Conservation (phyloP, 2,888 invertebrate genomes). For the Drosophila setosimentum region DNA sequence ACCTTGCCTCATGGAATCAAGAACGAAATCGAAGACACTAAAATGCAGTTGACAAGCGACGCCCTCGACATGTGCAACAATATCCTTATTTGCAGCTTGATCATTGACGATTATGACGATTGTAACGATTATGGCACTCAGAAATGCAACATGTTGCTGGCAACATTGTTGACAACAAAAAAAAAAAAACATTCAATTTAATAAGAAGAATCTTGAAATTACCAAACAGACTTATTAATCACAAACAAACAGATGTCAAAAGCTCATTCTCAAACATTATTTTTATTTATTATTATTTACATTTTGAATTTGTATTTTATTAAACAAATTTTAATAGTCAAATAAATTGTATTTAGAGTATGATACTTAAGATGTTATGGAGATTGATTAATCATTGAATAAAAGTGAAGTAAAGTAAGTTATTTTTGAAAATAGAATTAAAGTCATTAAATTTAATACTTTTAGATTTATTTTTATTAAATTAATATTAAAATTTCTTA, state of each 20-base stretch:
- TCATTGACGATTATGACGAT: constrained; percentile 42
- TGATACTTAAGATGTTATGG: background rate
- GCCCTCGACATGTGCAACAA: constrained; percentile 76
- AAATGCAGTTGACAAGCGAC: constrained; percentile 70
- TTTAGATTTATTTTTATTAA: background rate
- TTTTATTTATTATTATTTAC: background rate
- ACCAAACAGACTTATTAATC: background rate
- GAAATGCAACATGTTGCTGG: constrained; percentile 32
- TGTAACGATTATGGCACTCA: constrained; percentile 6
- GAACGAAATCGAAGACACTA: constrained; percentile 67
- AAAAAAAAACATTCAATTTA: constrained; percentile 3
- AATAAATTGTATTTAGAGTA: background rate
- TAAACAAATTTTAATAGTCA: background rate
- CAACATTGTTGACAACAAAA: constrained; percentile 49
- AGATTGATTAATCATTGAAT: background rate
- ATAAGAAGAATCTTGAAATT: background rate
- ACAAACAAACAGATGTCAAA: background rate
- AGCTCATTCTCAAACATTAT: background rate
- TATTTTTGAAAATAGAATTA: background rate
- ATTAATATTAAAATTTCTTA: background rate
- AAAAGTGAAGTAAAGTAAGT: background rate
- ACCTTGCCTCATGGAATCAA: constrained; percentile 65
- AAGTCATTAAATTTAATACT: background rate
- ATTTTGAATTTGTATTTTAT: background rate
- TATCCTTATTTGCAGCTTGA: constrained; percentile 53